These are phyloP conservation scores for Hirudinaria manillensis DNA, from an alignment of 2,888 invertebrate species.

Conservation along the genomic window DNA sequence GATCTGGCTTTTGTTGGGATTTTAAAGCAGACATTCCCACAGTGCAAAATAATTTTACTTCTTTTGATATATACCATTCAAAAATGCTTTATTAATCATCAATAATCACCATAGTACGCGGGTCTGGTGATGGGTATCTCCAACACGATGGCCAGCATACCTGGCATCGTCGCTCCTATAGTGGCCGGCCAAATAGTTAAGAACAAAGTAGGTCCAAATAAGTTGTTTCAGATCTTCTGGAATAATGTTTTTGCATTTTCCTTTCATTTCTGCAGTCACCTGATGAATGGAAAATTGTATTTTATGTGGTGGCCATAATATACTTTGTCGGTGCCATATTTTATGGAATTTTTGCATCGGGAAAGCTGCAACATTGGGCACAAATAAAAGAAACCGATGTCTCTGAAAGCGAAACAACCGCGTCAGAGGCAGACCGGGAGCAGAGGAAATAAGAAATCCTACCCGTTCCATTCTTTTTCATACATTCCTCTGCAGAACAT, in stretches of 20 bases:
- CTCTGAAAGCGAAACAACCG: slow-evolving; percentile 40
- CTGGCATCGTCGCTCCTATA: slow-evolving; percentile 82
- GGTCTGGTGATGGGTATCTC: slow-evolving; percentile 85
- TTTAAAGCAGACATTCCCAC: background rate
- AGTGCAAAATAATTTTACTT: background rate
- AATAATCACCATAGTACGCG: slow-evolving; percentile 60
- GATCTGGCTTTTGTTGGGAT: no score
- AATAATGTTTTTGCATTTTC: no score
- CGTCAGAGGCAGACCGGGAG: background rate
- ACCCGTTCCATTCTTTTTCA: no score
- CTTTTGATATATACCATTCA: background rate
- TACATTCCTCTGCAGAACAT: no score
- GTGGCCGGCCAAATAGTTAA: slow-evolving; percentile 73
- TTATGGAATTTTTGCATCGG: slow-evolving; percentile 76
- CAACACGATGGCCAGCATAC: slow-evolving; percentile 82
- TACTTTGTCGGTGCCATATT: slow-evolving; percentile 76
- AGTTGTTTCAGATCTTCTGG: background rate
- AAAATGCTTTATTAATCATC: background rate
- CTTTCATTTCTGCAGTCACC: slow-evolving; percentile 32
- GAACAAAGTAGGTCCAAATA: slow-evolving; percentile 60
- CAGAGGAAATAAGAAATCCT: background rate
- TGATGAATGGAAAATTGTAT: slow-evolving; percentile 77
- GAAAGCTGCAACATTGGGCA: slow-evolving; percentile 74
- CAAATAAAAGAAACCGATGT: slow-evolving; percentile 46
- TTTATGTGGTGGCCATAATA: slow-evolving; percentile 75